Conservation (phyloP, 1,140 invertebrate species). For the Hesperophylax magnus region DNA sequence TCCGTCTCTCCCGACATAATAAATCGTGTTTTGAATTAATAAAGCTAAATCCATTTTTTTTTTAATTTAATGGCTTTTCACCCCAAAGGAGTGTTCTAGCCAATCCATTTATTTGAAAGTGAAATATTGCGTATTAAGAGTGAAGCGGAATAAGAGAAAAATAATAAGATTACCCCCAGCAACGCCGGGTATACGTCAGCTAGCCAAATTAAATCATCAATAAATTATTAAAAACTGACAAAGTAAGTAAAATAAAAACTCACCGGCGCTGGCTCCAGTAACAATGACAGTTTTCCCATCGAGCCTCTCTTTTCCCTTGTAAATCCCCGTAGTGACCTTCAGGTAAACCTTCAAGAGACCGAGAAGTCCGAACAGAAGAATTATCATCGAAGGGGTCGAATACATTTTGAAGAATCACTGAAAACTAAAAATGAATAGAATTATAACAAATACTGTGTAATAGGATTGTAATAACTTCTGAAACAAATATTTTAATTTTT, state of each 20-base stretch:
- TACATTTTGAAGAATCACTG: constrained; percentile 5
- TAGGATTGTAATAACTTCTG: background rate
- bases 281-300: constrained; percentile 52
- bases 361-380: constrained; percentile 2
- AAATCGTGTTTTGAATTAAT: too few relatives aligned
- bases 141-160: too few relatives aligned
- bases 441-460: too few relatives aligned
- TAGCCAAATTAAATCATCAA: background rate
- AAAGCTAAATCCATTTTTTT: too few relatives aligned
- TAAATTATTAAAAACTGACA: background rate
- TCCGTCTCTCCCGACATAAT: too few relatives aligned
- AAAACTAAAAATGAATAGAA: background rate
- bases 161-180: too few relatives aligned
- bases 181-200: too few relatives aligned
- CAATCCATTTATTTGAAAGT: too few relatives aligned
- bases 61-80: too few relatives aligned
- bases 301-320: constrained; percentile 48
- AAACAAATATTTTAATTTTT: background rate
- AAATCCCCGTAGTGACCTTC: constrained; percentile 48
- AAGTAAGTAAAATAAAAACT: background rate
- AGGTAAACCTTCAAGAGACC: constrained; percentile 41
- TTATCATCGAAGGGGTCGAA: background rate
- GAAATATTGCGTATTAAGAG: too few relatives aligned
- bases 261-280: constrained; percentile 53
- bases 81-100: too few relatives aligned